phyloP scores from a whole-genome alignment of 2,113 vertebrate species.

The Rhea americana region DNA sequence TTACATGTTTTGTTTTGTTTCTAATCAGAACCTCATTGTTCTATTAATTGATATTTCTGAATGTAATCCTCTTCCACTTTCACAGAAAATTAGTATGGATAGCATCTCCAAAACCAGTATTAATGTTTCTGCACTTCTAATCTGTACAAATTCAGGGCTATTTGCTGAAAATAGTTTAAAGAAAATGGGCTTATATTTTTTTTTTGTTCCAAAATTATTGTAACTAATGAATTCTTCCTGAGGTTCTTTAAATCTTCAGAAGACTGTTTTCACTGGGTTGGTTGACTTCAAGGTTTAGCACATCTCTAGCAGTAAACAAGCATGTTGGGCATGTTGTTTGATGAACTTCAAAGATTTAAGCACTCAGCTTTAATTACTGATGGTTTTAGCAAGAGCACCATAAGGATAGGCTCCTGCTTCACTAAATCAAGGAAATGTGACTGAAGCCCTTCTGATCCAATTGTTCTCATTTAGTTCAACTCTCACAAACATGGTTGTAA shows the following conservation, averaged over 20 bases:
- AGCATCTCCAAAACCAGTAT: neutral
- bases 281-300: constrained; percentile 41
- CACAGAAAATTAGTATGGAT: neutral
- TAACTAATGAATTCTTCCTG: neutral
- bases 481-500: constrained; percentile 69
- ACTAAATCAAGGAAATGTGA: constrained; percentile 78
- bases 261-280: constrained; percentile 1
- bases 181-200: neutral
- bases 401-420: constrained; percentile 68
- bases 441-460: constrained; percentile 76
- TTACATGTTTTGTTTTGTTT: neutral
- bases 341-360: constrained; percentile 87
- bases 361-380: constrained; percentile 87
- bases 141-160: neutral
- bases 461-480: constrained; percentile 80
- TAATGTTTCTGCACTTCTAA: neutral
- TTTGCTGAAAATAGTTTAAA: constrained; percentile 7
- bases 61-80: neutral
- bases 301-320: constrained; percentile 52
- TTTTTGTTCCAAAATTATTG: neutral
- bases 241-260: constrained; percentile 1
- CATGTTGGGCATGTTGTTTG: constrained; percentile 84
- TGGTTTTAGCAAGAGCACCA: constrained; percentile 80
- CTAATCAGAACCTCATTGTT: neutral
- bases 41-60: neutral